Percentiles rank a stretch among this genome's conserved stretches.
Conservation (phyloP, 1,140 invertebrate species). For the Drosophila erecta region DNA sequence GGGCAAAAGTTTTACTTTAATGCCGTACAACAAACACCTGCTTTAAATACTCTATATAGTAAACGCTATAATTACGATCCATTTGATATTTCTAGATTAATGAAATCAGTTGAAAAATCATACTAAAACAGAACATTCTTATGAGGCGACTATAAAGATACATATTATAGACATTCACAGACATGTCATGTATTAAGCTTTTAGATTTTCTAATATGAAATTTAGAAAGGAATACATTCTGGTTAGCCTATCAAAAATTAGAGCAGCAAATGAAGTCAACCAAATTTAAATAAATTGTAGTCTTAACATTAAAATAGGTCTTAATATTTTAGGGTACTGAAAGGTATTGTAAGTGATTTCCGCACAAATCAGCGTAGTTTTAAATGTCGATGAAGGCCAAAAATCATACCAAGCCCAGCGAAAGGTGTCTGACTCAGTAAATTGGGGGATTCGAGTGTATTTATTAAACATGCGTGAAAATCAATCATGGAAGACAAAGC, state of each 20-base stretch:
- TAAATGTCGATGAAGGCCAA: neutral
- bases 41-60: slow-evolving; percentile 5
- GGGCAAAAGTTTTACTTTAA: slow-evolving; percentile 1
- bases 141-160: no score
- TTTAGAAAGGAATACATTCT: neutral
- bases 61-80: neutral
- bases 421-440: slow-evolving; percentile 46
- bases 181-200: no score
- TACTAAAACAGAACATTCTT: no score
- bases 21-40: neutral
- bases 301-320: no score
- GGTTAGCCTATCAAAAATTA: neutral
- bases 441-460: slow-evolving; percentile 17
- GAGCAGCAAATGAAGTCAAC: neutral
- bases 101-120: no score
- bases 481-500: slow-evolving; percentile 67
- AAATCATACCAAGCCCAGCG: slow-evolving; percentile 45
- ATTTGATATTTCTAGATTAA: no score
- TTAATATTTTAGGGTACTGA: no score
- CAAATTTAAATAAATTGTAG: neutral
- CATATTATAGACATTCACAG: no score
- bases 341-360: neutral
- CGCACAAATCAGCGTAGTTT: neutral
- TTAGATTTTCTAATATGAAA: no score
- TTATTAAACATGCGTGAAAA: slow-evolving; percentile 74